phyloP scores from a whole-genome alignment of 2,888 invertebrate species.

The Epistrophe grossulariae region DNA sequence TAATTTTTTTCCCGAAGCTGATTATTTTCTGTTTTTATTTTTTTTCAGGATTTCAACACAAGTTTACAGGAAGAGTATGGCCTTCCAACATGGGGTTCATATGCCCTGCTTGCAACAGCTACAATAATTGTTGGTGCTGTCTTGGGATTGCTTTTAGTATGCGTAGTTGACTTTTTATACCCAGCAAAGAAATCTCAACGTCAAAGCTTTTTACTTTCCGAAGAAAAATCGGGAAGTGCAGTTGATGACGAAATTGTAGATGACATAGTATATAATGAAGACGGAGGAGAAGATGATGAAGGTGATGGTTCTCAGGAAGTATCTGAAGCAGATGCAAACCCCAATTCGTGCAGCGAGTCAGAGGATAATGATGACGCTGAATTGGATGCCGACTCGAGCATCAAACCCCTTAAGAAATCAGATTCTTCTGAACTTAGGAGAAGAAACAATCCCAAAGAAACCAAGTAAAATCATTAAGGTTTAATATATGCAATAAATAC shows the following conservation, averaged over 20 bases:
- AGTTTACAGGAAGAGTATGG: constrained; percentile 96
- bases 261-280: constrained; percentile 80
- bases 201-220: constrained; percentile 82
- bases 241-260: constrained; percentile 79
- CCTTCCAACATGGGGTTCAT: constrained; percentile 97
- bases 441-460: constrained; percentile 89
- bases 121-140: constrained; percentile 96
- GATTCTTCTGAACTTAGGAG: constrained; percentile 87
- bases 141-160: constrained; percentile 95
- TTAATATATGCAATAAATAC: neutral
- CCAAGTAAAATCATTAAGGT: constrained; percentile 84
- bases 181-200: constrained; percentile 88
- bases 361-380: constrained; percentile 77
- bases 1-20: no score
- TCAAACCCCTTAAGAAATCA: constrained; percentile 79
- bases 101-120: constrained; percentile 95
- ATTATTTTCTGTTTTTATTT: neutral
- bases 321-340: constrained; percentile 78
- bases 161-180: constrained; percentile 93
- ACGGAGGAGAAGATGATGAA: constrained; percentile 79
- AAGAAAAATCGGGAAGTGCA: constrained; percentile 80
- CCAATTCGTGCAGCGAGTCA: constrained; percentile 78
- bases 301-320: constrained; percentile 78
- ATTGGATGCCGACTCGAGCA: constrained; percentile 27
- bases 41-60: constrained; percentile 91